Evolutionary conservation across 2,888 invertebrate genomes (phyloP).

Genomic region (Drosophila stalkeri): DNA sequence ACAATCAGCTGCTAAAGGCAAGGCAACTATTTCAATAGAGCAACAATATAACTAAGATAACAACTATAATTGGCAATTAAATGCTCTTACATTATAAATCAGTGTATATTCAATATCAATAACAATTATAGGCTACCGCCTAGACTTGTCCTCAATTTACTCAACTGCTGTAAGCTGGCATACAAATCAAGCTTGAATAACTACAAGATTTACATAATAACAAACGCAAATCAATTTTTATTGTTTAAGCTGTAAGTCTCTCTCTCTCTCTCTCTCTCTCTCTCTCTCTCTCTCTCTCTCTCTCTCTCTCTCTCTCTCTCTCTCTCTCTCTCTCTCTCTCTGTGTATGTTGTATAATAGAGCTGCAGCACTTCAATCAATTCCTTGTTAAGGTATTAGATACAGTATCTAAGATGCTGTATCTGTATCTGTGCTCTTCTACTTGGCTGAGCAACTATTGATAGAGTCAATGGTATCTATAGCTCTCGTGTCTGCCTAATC

Average conservation of each 20-base stretch:
- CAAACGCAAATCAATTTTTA: neutral
- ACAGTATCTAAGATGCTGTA: neutral
- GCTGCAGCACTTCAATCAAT: slow-evolving; percentile 1
- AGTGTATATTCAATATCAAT: neutral
- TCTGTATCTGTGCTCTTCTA: slow-evolving; percentile 3
- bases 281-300: no score
- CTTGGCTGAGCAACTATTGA: slow-evolving; percentile 5
- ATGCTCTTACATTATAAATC: neutral
- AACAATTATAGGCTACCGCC: no score
- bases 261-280: neutral
- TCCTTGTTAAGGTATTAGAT: slow-evolving; percentile 4
- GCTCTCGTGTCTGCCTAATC: neutral
- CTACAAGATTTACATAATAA: neutral
- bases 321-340: neutral
- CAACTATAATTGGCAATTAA: neutral
- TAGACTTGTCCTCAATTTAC: neutral
- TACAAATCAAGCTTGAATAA: neutral
- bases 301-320: no score
- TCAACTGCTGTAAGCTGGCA: neutral
- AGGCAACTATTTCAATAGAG: neutral
- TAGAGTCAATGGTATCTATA: neutral
- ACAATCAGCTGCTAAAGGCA: neutral
- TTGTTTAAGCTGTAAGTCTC: neutral
- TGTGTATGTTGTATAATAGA: neutral
- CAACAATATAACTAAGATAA: no score